A percentile compares a stretch with the other conserved stretches of the same genome.
Conservation (phyloP, 1,140 invertebrate species). For the Ylistrum balloti region DNA sequence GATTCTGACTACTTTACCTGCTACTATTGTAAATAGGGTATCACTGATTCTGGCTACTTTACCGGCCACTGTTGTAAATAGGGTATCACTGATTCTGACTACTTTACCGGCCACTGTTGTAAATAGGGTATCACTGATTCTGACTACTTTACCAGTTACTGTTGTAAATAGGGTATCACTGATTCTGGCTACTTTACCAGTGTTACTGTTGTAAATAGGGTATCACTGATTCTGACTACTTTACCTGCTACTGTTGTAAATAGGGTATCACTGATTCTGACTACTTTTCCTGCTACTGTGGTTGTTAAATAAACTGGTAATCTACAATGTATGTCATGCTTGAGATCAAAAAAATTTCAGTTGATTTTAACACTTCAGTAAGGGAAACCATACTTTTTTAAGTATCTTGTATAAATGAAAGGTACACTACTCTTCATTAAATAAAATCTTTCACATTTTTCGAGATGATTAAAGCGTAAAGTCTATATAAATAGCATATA, state of each 20-base stretch:
- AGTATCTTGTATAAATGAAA: not conserved
- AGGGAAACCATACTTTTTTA: not conserved
- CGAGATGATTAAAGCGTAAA: not conserved
- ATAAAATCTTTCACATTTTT: not conserved
- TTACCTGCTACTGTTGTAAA: no score
- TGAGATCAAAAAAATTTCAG: not conserved
- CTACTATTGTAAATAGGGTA: conserved; percentile 23
- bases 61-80: no score
- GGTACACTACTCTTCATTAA: not conserved
- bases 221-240: not conserved
- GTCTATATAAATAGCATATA: not conserved
- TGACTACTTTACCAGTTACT: no score
- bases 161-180: conserved; percentile 7
- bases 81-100: not conserved
- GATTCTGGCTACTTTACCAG: no score
- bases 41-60: not conserved
- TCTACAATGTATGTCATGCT: not conserved
- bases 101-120: no score
- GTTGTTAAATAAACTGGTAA: not conserved
- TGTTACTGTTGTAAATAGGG: conserved; percentile 18
- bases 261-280: not conserved
- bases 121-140: not conserved
- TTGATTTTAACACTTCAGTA: not conserved
- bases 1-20: no score
- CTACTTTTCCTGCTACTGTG: not conserved